These are phyloP conservation scores for Brachionus koreanus DNA, from an alignment of 1,140 invertebrate species.

Conservation along the genomic window DNA sequence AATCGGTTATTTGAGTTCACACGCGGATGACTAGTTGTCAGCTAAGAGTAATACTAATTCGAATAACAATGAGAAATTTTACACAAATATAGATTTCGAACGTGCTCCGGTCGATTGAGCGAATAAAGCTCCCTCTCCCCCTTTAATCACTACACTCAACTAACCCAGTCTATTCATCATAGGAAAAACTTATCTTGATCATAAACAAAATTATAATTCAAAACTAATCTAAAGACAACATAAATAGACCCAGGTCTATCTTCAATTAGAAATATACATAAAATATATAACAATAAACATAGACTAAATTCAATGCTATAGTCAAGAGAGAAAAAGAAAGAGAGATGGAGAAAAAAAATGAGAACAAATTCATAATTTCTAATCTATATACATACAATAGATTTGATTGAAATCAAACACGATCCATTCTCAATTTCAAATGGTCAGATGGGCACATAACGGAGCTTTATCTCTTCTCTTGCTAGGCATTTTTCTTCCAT, in stretches of 20 bases:
- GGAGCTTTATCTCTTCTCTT: not conserved
- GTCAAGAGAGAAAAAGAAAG: not conserved
- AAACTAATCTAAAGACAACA: slow-evolving; percentile 22
- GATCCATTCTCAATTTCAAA: not conserved
- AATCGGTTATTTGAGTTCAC: not conserved
- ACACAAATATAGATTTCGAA: not conserved
- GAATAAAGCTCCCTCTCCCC: not conserved
- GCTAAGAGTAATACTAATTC: not conserved
- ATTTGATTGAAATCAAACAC: not conserved
- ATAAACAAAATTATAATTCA: slow-evolving; percentile 6
- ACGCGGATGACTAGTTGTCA: not conserved
- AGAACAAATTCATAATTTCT: slow-evolving; percentile 39
- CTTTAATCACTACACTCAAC: not conserved
- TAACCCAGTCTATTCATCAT: not conserved
- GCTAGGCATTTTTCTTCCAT: not conserved
- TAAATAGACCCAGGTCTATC: slow-evolving; percentile 38
- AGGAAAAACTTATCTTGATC: not conserved
- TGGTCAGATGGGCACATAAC: not conserved
- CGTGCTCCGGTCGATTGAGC: not conserved
- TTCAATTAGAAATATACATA: slow-evolving; percentile 6
- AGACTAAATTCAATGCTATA: slow-evolving; percentile 13
- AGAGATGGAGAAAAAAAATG: not conserved
- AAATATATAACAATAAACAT: slow-evolving; percentile 7
- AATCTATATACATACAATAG: slow-evolving; percentile 25
- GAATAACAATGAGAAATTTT: not conserved